phyloP scores from a whole-genome alignment of 2,797 vertebrate genomes.

The Gymnodraco acuticeps region DNA sequence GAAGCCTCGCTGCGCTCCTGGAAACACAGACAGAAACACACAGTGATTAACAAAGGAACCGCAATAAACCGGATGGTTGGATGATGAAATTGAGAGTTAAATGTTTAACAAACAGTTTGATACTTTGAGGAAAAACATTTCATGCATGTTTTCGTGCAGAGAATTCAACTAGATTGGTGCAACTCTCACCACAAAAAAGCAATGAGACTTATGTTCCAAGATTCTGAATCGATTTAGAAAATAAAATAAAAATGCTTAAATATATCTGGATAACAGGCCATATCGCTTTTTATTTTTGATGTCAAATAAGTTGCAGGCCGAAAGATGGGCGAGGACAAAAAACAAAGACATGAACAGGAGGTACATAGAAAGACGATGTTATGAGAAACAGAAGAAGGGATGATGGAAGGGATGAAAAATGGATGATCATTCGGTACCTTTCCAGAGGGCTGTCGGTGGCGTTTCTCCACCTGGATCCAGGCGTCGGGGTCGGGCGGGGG shows the following conservation, averaged over 20 bases:
- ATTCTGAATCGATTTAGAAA: too few species aligned
- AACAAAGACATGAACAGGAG: not conserved
- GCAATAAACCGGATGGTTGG: not conserved
- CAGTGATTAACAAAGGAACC: not conserved
- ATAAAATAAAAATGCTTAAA: too few species aligned
- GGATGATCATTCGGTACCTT: conserved; percentile 80
- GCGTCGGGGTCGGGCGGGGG: conserved; percentile 87
- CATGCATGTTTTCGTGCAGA: too few species aligned
- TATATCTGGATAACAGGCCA: too few species aligned
- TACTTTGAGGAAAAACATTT: too few species aligned
- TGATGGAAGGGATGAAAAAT: not conserved
- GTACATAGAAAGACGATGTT: not conserved
- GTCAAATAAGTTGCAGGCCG: not conserved
- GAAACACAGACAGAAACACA: not conserved
- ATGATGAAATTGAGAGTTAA: too few species aligned
- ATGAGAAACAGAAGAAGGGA: not conserved
- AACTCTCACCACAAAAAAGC: too few species aligned
- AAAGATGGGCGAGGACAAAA: conserved; percentile 7
- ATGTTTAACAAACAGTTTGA: too few species aligned
- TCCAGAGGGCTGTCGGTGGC: conserved; percentile 80
- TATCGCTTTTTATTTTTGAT: too few species aligned
- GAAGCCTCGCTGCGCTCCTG: conserved; percentile 65
- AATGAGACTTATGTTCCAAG: too few species aligned
- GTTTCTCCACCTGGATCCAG: conserved; percentile 94
- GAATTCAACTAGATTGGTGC: too few species aligned